phyloP scores from a whole-genome alignment of 2,888 invertebrate genomes.

The Atrina japonica region DNA sequence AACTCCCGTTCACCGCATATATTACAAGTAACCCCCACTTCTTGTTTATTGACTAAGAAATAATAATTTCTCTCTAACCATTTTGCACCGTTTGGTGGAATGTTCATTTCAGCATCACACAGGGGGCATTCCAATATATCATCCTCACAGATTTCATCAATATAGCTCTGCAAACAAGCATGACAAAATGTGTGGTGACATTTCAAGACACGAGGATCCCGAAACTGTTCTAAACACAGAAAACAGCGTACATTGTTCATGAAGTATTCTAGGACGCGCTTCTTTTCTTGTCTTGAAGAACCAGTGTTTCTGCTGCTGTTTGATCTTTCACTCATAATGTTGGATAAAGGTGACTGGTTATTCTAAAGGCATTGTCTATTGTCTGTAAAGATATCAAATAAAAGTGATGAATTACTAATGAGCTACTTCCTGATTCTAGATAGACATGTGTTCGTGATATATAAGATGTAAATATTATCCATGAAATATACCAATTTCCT shows the following conservation, averaged over 20 bases:
- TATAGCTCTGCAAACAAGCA: conserved; percentile 32
- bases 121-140: conserved; percentile 39
- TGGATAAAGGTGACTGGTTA: too few relatives aligned
- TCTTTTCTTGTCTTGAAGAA: too few relatives aligned
- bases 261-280: conserved; percentile 16
- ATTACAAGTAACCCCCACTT: conserved; percentile 23
- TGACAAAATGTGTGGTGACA: conserved; percentile 39
- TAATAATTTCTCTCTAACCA: conserved; percentile 30
- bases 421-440: too few relatives aligned
- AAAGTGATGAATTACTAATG: too few relatives aligned
- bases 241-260: conserved; percentile 40
- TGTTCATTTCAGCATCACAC: conserved; percentile 32
- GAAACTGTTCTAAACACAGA: conserved; percentile 32
- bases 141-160: conserved; percentile 16
- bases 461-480: too few relatives aligned
- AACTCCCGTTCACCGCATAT: conserved; percentile 36
- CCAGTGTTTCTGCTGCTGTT: too few relatives aligned
- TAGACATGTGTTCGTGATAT: too few relatives aligned
- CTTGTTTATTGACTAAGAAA: neutral
- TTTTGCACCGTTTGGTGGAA: conserved; percentile 19
- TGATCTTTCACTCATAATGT: too few relatives aligned
- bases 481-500: too few relatives aligned
- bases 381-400: too few relatives aligned
- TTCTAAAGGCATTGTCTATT: too few relatives aligned
- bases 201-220: conserved; percentile 38